phyloP scores from a whole-genome alignment of 2,888 invertebrate genomes.

The Xestia rhomboidea region DNA sequence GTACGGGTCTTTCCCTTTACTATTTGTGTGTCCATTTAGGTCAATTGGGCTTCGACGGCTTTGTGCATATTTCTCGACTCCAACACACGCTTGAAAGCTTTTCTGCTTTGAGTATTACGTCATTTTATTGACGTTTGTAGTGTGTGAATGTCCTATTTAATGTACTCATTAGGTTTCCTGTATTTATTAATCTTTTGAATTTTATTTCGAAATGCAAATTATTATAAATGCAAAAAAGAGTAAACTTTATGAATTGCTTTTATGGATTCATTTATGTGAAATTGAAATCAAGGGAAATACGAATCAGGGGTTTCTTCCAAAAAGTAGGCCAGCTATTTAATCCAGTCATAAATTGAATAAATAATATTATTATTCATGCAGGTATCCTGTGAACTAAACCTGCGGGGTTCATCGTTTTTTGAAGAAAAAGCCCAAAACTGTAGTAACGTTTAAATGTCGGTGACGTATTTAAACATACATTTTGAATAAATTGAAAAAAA shows the following conservation, averaged over 20 bases:
- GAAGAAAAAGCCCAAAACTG: not conserved
- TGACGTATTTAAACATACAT: not conserved
- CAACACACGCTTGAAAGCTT: slow-evolving; percentile 84
- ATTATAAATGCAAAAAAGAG: not conserved
- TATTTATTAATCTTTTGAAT: not conserved
- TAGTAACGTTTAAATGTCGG: too few species aligned
- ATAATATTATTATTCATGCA: not conserved
- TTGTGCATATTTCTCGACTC: slow-evolving; percentile 83
- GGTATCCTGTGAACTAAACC: not conserved
- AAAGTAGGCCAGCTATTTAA: not conserved
- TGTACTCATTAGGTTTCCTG: slow-evolving; percentile 8
- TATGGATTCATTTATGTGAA: not conserved
- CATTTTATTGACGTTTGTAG: slow-evolving; percentile 66
- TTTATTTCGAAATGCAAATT: not conserved
- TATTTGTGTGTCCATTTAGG: slow-evolving; percentile 89
- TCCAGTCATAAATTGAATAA: not conserved
- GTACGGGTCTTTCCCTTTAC: slow-evolving; percentile 81
- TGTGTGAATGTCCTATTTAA: slow-evolving; percentile 50
- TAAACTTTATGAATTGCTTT: not conserved
- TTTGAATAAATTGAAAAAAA: not conserved
- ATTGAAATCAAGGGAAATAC: not conserved
- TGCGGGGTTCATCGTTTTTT: not conserved
- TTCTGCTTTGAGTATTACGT: slow-evolving; percentile 79
- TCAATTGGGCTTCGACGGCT: slow-evolving; percentile 87
- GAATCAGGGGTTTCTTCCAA: not conserved